Evolutionary conservation across 2,888 invertebrate genomes (phyloP), one percentile per base, ranked within the genome.

Genomic region (Macaria notata): DNA sequence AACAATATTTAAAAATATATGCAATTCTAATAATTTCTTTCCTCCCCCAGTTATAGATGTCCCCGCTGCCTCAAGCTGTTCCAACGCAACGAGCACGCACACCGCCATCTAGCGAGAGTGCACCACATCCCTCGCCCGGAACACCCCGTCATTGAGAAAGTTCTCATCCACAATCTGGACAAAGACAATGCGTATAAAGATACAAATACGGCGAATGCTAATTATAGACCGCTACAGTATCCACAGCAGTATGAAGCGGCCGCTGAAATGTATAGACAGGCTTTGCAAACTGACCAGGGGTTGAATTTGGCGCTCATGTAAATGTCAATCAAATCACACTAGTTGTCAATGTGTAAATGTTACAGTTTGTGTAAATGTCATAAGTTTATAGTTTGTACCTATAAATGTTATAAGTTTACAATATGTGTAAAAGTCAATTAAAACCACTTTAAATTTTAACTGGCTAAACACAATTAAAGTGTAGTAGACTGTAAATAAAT

Each of bases 1-100:
- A 19, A 19, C 19, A 19, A 19, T 19, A 2, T 19, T 19, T 19
- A 19, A 19, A 19, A 19, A 19, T 19, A 19, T 19, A 19, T 19
- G 19, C 19, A 19, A 2, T 19, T 19, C 19, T 19, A 19, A 19
- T 19, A 19, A 19, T 2, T 19, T 19, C 19, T 19, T 19, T 19
- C 19, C 19, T 19, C 19, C 19, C 6, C 41, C 41, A 68, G 68
- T 29, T 71, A 71, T 62, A 44, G 69, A 5, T 75, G 79, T 38
- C 75, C 75, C 5, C 62, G 73, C 8, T 80, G 79, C 54, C 53
- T 66, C 49, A 71, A 73, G 51, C 58, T 67, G 41, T 78, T 73
- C 67, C 64, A 69, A 1, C 49, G 73, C 31, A 69, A 75, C 1
- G 69, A 64, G 30, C 72, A 71, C 58, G 72, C 68, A 9, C 50